These are phyloP conservation scores for Notarius quadriscutis DNA, from an alignment of 2,113 vertebrate genomes.

Conservation along the genomic window DNA sequence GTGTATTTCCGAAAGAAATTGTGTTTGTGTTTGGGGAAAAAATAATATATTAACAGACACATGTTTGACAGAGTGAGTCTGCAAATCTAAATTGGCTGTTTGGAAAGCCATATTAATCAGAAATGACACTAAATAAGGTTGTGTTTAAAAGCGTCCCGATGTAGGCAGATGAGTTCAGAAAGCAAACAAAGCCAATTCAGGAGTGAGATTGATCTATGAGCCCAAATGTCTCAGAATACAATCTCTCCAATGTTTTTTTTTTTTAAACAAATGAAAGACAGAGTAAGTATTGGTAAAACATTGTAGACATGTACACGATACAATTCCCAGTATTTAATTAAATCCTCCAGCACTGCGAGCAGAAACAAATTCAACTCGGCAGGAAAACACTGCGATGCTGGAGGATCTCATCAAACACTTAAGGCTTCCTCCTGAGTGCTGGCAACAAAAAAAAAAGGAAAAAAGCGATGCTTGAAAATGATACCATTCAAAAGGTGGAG, in stretches of 20 bases:
- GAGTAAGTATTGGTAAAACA: neutral
- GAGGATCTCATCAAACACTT: constrained; percentile 7
- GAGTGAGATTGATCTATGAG: neutral
- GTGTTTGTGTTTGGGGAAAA: neutral
- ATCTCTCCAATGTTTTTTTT: neutral
- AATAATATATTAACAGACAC: neutral
- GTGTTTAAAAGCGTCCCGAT: neutral
- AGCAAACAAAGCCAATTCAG: neutral
- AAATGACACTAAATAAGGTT: neutral
- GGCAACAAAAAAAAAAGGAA: neutral
- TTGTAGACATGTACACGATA: neutral
- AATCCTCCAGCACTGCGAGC: neutral
- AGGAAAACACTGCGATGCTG: neutral
- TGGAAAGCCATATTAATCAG: neutral
- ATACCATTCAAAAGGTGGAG: neutral
- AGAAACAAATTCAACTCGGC: constrained; percentile 2
- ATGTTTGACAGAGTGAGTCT: neutral
- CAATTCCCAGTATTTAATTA: neutral
- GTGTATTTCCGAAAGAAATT: constrained; percentile 22
- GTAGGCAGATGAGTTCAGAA: neutral
- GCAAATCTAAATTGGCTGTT: neutral
- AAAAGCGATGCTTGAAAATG: neutral
- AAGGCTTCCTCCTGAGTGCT: neutral
- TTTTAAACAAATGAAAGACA: neutral
- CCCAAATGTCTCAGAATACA: neutral